Percentiles rank a stretch among this genome's conserved stretches.
These are phyloP conservation scores for Dendronephthya gigantea DNA, from an alignment of 64 coral and sea anemone species.

Conservation along the genomic window DNA sequence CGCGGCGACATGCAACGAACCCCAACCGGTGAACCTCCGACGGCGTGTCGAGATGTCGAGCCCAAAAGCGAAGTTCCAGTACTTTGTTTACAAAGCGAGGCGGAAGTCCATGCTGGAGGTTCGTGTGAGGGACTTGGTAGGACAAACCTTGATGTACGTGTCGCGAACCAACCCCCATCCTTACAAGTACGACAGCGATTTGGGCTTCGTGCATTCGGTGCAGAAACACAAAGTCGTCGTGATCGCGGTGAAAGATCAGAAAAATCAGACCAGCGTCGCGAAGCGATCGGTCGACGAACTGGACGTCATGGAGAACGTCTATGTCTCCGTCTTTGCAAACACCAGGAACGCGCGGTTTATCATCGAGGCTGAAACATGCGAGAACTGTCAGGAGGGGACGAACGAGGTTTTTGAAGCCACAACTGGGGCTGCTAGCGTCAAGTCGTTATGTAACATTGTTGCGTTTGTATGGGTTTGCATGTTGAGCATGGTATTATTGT, in stretches of 20 bases:
- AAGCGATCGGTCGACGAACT: background rate
- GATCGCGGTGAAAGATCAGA: background rate
- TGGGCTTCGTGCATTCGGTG: background rate
- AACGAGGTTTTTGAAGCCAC: too few relatives aligned
- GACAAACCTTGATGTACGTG: slow-evolving; percentile 15
- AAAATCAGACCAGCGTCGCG: background rate
- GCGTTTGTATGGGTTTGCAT: too few relatives aligned
- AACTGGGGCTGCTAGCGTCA: too few relatives aligned
- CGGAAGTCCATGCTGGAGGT: background rate
- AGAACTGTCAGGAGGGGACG: too few relatives aligned
- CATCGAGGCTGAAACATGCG: too few relatives aligned
- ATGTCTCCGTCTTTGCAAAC: background rate
- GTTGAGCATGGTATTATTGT: too few relatives aligned
- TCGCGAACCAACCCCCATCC: slow-evolving; percentile 27
- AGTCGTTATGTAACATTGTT: too few relatives aligned
- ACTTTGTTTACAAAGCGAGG: slow-evolving; percentile 19
- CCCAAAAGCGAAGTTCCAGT: slow-evolving; percentile 4
- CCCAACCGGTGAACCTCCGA: background rate
- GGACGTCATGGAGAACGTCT: background rate
- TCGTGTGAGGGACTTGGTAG: background rate
- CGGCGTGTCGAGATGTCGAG: background rate
- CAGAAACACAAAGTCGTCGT: slow-evolving; percentile 24
- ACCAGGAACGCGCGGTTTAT: too few relatives aligned
- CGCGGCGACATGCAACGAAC: slow-evolving; percentile 16
- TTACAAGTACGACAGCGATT: slow-evolving; percentile 21